Evolutionary conservation across 1,140 invertebrate genomes (phyloP), one percentile per base, ranked within the genome.

Genomic region (Macrobrachium nipponense): DNA sequence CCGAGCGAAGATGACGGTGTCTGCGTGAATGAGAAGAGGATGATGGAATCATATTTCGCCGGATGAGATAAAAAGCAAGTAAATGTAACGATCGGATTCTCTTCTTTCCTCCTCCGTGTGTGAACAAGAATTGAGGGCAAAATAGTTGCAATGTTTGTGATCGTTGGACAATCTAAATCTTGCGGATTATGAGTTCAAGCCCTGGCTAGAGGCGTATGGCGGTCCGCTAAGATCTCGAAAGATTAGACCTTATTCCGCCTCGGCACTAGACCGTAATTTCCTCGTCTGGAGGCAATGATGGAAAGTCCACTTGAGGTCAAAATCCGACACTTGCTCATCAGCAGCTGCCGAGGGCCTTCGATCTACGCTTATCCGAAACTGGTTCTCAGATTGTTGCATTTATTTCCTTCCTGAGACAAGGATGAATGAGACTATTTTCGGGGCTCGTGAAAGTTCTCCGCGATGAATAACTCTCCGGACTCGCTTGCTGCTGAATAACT

Each of bases 121-220:
- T 86, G 84, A 86, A 86, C 84, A 86, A 86, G 84, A 86, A 80
- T 86, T 80, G 84, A 86, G 84, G 84, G 77, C 60, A 80, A 86
- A 86, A 86, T 86, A 86, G 84, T 86, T 86, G 84, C 84, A 86
- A 86, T 86, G 84, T 86, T 86, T 86, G 84, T 86, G 84, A 86
- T 86, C 84, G 84, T 86, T 80, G 84, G 84, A 86, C 84, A 86
- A 86, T 86, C 84, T 86, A 86, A 86, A 86, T 86, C 84, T 86
- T 86, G 84, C 77, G 84, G 84, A 86, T 86, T 86, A 86, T 86
- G 84, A 86, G 84, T 86, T 86, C 84, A 86, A 60, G 84, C 84
- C 43, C 44, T 23, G 36, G 43, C 68, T 36, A 72, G 59, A 36
- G 84, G 84, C 84, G 77, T 75, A 86, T 43, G 11, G 51, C 66